A percentile compares a stretch with the other conserved stretches of the same genome.
phyloP scores from a whole-genome alignment of 2,888 invertebrate genomes.

The Barypeithes pellucidus region DNA sequence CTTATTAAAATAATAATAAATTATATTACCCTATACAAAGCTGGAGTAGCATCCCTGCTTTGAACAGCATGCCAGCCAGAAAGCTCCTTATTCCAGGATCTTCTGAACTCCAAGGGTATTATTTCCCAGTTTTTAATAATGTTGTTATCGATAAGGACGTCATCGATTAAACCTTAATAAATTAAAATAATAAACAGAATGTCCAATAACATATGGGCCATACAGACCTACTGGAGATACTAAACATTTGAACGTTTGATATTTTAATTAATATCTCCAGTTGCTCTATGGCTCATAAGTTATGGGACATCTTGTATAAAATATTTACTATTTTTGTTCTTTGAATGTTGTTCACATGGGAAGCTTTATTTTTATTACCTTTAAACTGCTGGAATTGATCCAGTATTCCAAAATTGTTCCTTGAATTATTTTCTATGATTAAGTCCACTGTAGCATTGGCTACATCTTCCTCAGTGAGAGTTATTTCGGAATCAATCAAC shows the following conservation, averaged over 20 bases:
- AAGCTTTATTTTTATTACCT: slow-evolving; percentile 52
- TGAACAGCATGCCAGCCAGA: slow-evolving; percentile 77
- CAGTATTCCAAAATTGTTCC: slow-evolving; percentile 76
- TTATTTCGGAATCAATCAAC: slow-evolving; percentile 61
- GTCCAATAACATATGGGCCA: neutral
- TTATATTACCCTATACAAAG: slow-evolving; percentile 72
- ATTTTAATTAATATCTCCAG: too few relatives aligned
- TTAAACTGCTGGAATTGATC: slow-evolving; percentile 68
- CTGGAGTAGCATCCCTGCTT: slow-evolving; percentile 75
- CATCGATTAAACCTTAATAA: slow-evolving; percentile 64
- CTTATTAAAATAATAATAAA: too few relatives aligned
- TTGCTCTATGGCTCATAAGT: too few relatives aligned
- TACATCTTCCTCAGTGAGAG: slow-evolving; percentile 50
- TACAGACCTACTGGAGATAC: too few relatives aligned
- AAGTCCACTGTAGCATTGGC: slow-evolving; percentile 67
- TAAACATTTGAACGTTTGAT: too few relatives aligned
- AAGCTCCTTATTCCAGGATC: slow-evolving; percentile 66
- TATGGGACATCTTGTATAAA: too few relatives aligned
- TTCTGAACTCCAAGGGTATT: slow-evolving; percentile 72
- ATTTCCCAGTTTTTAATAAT: slow-evolving; percentile 68
- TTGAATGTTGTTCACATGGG: too few relatives aligned
- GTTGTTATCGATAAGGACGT: slow-evolving; percentile 67
- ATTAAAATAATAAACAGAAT: neutral
- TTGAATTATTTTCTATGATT: slow-evolving; percentile 85
- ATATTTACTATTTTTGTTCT: too few relatives aligned